Evolutionary conservation across 2,888 invertebrate genomes (phyloP).

Genomic region (Drosophila borealis): DNA sequence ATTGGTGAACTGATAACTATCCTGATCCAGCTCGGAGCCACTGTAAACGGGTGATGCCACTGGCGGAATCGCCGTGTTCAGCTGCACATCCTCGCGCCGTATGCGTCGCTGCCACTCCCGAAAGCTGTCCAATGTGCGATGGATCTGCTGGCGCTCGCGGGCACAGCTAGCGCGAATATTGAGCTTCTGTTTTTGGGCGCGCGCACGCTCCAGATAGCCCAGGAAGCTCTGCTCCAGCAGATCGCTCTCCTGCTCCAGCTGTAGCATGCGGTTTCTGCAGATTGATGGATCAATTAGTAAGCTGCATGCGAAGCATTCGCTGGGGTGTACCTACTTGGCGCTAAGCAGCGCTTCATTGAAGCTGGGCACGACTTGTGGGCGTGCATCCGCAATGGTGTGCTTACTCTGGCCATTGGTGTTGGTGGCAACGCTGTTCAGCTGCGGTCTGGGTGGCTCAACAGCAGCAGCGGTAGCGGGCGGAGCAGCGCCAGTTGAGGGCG

Average conservation of each 20-base stretch:
- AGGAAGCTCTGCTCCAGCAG: constrained; percentile 81
- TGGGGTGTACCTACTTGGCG: constrained; percentile 50
- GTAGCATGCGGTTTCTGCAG: constrained; percentile 79
- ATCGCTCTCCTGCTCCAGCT: constrained; percentile 83
- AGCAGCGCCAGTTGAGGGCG: no score
- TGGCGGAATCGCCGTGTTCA: background rate
- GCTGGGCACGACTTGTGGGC: constrained; percentile 6
- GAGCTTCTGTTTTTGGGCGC: constrained; percentile 42
- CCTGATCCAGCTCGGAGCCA: constrained; percentile 48
- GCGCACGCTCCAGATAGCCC: constrained; percentile 76
- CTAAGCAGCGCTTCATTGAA: constrained; percentile 59
- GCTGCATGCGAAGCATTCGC: background rate
- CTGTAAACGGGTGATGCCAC: constrained; percentile 15
- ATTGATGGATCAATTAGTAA: background rate
- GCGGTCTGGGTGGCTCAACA: constrained; percentile 11
- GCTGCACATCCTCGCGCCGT: constrained; percentile 29
- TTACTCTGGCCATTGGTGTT: constrained; percentile 35
- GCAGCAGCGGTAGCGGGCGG: background rate
- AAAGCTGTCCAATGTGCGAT: constrained; percentile 44
- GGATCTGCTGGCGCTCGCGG: constrained; percentile 48
- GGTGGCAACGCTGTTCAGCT: constrained; percentile 26
- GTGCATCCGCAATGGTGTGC: background rate
- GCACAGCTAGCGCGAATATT: constrained; percentile 50
- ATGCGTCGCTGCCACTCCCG: constrained; percentile 42
- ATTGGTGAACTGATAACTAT: constrained; percentile 66